Conservation (phyloP, 1,140 invertebrate species). For the Bathynomus jamesi region DNA sequence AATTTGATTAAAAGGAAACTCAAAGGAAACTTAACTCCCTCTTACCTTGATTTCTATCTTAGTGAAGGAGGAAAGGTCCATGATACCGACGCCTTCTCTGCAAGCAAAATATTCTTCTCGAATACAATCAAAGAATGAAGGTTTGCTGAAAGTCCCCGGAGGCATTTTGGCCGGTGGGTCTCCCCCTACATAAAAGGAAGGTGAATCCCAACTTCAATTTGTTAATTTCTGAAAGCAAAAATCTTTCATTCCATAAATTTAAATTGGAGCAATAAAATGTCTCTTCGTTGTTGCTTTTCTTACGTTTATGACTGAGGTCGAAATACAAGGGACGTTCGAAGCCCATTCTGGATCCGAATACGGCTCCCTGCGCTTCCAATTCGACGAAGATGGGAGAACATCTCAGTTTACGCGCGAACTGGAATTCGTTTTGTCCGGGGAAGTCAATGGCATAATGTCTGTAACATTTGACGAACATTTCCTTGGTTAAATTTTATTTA, state of each 20-base stretch:
- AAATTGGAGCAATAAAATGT: neutral
- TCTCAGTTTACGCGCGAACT: conserved; percentile 67
- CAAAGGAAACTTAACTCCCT: too few relatives aligned
- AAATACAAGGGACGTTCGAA: conserved; percentile 95
- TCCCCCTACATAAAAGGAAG: conserved; percentile 14
- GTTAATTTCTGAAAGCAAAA: neutral
- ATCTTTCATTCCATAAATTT: neutral
- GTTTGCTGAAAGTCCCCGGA: conserved; percentile 55
- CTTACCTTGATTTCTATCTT: conserved; percentile 86
- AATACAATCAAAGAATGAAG: conserved; percentile 86
- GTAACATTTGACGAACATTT: too few relatives aligned
- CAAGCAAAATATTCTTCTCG: conserved; percentile 89
- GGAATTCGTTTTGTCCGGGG: conserved; percentile 39
- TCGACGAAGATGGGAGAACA: conserved; percentile 95
- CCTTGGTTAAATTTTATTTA: too few relatives aligned
- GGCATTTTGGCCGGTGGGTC: conserved; percentile 34
- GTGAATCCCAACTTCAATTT: neutral
- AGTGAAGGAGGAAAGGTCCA: conserved; percentile 96
- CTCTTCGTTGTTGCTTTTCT: neutral
- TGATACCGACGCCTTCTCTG: conserved; percentile 81
- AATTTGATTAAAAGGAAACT: too few relatives aligned
- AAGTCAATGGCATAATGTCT: conserved; percentile 35
- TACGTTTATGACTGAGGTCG: conserved; percentile 46
- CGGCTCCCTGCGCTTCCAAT: conserved; percentile 78
- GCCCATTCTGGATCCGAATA: conserved; percentile 96